Base-by-base conservation (phyloP, 2,113 vertebrate genomes). In the Chaetodon auriga region DNA sequence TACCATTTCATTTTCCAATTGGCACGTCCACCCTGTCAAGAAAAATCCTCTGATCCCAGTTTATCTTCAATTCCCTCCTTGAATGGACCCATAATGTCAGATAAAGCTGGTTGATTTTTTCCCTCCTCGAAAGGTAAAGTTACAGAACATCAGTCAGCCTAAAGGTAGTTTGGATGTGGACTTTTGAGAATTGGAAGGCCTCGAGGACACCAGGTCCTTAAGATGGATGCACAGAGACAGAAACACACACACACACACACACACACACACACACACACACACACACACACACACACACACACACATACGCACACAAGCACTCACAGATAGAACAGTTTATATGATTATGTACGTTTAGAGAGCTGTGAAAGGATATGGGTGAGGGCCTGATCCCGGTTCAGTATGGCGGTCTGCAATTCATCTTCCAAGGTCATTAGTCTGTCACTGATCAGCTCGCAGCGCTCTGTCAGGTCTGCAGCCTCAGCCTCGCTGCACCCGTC, bases 361-460 rank as follows among this genome's bases (percentile, higher is more conserved):
- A 62, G 71, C 35, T 19, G 6, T 7, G 64, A 95, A 96, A 98
- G 97, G 97, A 98, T 98, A 98, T 97, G 95, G 91, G 96, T 93
- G 84, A 96, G 93, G 73, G 89, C 92, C 85, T 96, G 95, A 78
- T 98, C 96, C 21, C 79, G 93, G 84, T 92, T 95, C 62, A 93
- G 87, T 46, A 95, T 75, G 0, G 97, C 97, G 23, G 48, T 85
- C 75, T 95, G 96, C 81, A 98, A 92, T 62, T 97, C 95, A 23
- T 97, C 96, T 90, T 98, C 97, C 86, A 98, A 90, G 86, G 86
- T 91, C 87, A 95, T 54, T 46, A 98, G 87, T 85, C 95, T 96
- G 84, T 96, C 92, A 78, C 95, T 94, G 90, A 96, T 95, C 74
- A 90, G 64, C 86, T 95, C 93, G 45, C 95, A 96, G 68, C 87